phyloP scores from a whole-genome alignment of 2,888 invertebrate genomes.

The Lycia hirtaria region DNA sequence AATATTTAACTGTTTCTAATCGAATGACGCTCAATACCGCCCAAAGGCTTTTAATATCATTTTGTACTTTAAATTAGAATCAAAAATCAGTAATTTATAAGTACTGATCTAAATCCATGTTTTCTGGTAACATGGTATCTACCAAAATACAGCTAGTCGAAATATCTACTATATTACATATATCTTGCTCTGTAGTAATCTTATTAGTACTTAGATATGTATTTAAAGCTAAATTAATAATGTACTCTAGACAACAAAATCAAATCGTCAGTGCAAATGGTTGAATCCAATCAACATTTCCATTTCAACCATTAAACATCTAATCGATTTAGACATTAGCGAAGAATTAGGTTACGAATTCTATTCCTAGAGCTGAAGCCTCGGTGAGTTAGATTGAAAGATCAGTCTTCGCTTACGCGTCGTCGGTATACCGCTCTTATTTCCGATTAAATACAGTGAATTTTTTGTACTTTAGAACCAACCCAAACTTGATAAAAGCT shows the following conservation, averaged over 20 bases:
- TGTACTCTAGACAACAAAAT: not conserved
- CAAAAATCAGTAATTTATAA: no score
- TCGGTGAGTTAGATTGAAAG: conserved; percentile 3
- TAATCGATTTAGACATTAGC: conserved; percentile 26
- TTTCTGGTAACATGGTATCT: no score
- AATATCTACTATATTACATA: no score
- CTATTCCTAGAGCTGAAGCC: conserved; percentile 38
- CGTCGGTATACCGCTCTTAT: not conserved
- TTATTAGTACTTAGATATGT: no score
- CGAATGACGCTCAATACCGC: no score
- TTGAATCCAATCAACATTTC: conserved; percentile 4
- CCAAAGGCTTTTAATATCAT: no score
- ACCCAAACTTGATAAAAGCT: conserved; percentile 1
- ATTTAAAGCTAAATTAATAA: not conserved
- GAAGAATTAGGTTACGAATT: conserved; percentile 40
- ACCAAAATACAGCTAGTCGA: no score
- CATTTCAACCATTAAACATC: conserved; percentile 5
- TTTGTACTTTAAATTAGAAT: no score
- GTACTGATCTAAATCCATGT: no score
- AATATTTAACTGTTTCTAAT: no score
- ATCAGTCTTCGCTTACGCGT: conserved; percentile 16
- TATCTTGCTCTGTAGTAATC: no score
- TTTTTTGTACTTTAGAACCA: not conserved
- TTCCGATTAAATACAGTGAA: not conserved
- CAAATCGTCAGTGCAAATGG: not conserved